phyloP scores from a whole-genome alignment of 2,113 vertebrate genomes.

The Prolemur simus region DNA sequence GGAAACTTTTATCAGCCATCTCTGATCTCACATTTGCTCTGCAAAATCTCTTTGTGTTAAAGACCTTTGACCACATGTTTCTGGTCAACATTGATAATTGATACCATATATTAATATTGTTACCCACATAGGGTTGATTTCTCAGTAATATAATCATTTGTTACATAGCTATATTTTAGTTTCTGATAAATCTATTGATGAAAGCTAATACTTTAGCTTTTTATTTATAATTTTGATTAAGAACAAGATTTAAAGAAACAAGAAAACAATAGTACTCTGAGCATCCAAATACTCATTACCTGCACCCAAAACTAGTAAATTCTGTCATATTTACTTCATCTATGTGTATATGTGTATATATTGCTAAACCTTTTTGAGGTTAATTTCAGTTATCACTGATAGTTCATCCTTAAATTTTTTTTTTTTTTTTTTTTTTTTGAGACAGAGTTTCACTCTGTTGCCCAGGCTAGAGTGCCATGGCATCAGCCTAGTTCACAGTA shows the following conservation, averaged over 20 bases:
- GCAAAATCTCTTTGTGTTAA: not conserved
- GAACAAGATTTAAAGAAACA: slow-evolving; percentile 2
- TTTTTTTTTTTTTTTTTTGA: not conserved
- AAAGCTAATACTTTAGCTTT: slow-evolving; percentile 3
- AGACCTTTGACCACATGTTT: not conserved
- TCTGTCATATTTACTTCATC: not conserved
- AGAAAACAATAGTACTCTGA: not conserved
- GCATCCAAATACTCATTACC: not conserved
- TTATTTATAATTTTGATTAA: slow-evolving; percentile 22
- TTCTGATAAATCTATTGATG: not conserved
- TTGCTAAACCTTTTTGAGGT: slow-evolving; percentile 34
- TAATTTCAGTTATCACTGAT: not conserved
- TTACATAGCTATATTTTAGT: not conserved
- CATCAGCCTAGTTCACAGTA: too few species aligned
- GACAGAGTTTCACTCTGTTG: too few species aligned
- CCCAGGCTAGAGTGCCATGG: too few species aligned
- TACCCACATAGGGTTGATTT: not conserved
- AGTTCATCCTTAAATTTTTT: slow-evolving; percentile 31
- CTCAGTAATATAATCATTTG: slow-evolving; percentile 13
- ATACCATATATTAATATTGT: not conserved
- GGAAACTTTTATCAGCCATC: not conserved
- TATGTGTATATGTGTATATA: not conserved
- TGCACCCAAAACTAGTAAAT: not conserved
- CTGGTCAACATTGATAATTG: not conserved
- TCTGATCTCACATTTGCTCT: slow-evolving; percentile 7